A percentile compares a stretch with the other conserved stretches of the same genome.
These are phyloP conservation scores for Tachysurus fulvidraco DNA, from an alignment of 2,113 vertebrate genomes.

Conservation along the genomic window DNA sequence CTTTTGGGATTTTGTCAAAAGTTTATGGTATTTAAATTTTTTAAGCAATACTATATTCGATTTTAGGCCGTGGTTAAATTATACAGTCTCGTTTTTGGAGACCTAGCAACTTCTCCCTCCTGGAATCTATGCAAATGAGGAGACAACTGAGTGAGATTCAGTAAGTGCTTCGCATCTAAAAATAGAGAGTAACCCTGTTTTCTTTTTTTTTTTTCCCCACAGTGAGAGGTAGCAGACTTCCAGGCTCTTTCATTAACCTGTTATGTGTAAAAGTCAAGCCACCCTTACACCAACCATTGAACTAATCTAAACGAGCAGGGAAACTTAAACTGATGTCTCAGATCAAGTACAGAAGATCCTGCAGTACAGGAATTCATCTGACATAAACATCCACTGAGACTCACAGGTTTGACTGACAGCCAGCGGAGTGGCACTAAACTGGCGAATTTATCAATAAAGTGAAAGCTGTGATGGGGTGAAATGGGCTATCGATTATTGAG, in stretches of 20 bases:
- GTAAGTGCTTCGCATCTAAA: not conserved
- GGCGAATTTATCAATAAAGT: constrained; percentile 47
- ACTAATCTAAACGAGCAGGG: not conserved
- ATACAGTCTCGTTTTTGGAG: not conserved
- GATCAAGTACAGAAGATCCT: not conserved
- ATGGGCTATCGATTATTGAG: constrained; percentile 51
- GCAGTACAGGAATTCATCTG: not conserved
- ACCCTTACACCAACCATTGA: not conserved
- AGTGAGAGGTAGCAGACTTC: not conserved
- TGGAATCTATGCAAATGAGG: not conserved
- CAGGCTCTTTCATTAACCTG: not conserved
- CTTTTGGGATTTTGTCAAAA: not conserved
- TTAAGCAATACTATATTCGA: not conserved
- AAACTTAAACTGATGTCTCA: constrained; percentile 2
- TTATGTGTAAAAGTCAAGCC: not conserved
- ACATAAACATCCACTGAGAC: constrained; percentile 11
- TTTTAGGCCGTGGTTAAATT: not conserved
- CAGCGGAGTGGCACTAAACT: constrained; percentile 22
- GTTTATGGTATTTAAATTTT: not conserved
- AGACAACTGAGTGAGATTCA: not conserved
- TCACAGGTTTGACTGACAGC: constrained; percentile 33
- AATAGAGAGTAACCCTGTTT: not conserved
- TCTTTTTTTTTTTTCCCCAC: not conserved
- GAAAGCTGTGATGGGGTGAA: constrained; percentile 42
- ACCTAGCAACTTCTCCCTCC: not conserved